Evolutionary conservation across 2,888 invertebrate species (phyloP), one percentile per base, ranked within the genome.

Genomic region (Cylindroiulus punctatus): DNA sequence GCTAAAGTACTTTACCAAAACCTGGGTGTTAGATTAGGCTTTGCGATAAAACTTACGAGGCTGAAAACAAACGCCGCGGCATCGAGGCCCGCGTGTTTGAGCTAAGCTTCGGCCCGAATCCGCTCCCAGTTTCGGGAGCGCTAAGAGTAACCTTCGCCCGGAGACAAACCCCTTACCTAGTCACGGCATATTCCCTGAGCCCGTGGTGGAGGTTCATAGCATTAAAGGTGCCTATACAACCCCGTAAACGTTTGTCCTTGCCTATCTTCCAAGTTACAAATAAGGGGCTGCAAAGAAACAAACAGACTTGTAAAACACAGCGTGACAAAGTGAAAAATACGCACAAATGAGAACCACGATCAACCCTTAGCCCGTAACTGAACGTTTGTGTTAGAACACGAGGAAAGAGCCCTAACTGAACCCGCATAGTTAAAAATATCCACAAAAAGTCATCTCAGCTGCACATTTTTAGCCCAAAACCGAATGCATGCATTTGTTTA

Each of bases 251-350:
- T 90, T 96, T 95, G 90, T 98, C 98, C 91, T 96, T 95, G 86
- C 99, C 99, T 90, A 97, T 97, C 92, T 97, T 97, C 99, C 99
- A 99, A 88, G 99, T 99, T 89, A 99, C 99, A 93, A 99, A 99
- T 90, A 99, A 93, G 86, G 99, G 99, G 92, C 97, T 97, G 92
- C 88, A 93, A 84, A 32, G 85, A 76, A 57, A 14, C 3, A 84
- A n/a, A 84, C 44, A 47, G 17, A 26, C 81, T 19, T n/a, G 2
- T 82, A n/a, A 42, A 32, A 36, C 7, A 32, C 22, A 22, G 57
- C 22, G 22, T 10, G 7, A 5, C 57, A 22, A 57, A 0, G 40
- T 40, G 8, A 40, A 8, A n/a, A 19, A 57, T 22, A 22, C 1
- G n/a, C n/a, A n/a, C n/a, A 82, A 30, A 30, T 81, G 22, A 81